Percentiles rank a stretch among this genome's conserved stretches.
phyloP scores from a whole-genome alignment of 2,888 invertebrate species.

The Nipponacmea schrenckii region DNA sequence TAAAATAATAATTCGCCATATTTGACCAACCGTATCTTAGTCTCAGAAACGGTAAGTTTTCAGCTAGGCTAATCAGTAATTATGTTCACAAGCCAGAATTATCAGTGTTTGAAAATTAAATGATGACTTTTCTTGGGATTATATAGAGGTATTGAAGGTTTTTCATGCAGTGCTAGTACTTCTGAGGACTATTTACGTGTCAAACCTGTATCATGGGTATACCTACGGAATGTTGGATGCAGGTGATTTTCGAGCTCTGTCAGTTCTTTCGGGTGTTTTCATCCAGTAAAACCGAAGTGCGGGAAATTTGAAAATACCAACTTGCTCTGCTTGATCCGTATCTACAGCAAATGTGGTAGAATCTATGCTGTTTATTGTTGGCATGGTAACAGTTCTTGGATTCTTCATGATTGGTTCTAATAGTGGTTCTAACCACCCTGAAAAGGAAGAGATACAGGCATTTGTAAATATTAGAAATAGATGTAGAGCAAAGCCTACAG shows the following conservation, averaged over 20 bases:
- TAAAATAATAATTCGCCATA: too few species aligned
- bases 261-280: slow-evolving; percentile 23
- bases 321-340: slow-evolving; percentile 58
- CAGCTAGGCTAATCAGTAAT: too few species aligned
- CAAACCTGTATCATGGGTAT: background rate
- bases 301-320: slow-evolving; percentile 78
- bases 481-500: slow-evolving; percentile 50
- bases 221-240: slow-evolving; percentile 32
- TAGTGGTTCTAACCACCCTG: slow-evolving; percentile 93
- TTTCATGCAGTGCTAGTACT: too few species aligned
- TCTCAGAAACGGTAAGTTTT: too few species aligned
- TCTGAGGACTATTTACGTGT: too few species aligned
- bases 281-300: slow-evolving; percentile 73
- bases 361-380: slow-evolving; percentile 95
- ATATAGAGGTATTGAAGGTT: too few species aligned
- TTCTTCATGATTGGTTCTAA: slow-evolving; percentile 82
- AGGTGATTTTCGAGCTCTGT: slow-evolving; percentile 5
- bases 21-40: too few species aligned
- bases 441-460: too few species aligned
- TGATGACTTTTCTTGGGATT: too few species aligned
- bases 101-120: too few species aligned
- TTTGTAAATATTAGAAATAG: too few species aligned
- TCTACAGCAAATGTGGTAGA: slow-evolving; percentile 86
- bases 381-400: slow-evolving; percentile 82
- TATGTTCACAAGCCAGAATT: too few species aligned